Conservation (phyloP, 2,888 invertebrate species). For the Therioaphis trifolii region DNA sequence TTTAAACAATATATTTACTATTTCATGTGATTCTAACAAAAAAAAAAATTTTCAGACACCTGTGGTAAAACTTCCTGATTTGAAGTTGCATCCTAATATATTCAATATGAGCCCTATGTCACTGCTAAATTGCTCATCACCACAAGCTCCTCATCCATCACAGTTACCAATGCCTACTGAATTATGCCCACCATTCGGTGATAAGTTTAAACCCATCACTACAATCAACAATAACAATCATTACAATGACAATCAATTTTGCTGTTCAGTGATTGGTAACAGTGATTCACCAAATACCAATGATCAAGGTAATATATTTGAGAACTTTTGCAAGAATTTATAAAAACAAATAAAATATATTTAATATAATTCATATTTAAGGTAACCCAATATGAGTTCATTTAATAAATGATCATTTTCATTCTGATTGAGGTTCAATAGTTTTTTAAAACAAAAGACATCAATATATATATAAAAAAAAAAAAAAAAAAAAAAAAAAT, state of each 20-base stretch:
- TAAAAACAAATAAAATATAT: neutral
- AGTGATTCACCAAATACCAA: constrained; percentile 2
- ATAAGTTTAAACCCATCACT: constrained; percentile 40
- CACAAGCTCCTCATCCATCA: constrained; percentile 59
- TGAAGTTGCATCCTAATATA: constrained; percentile 64
- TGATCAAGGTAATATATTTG: constrained; percentile 31
- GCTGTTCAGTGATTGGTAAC: constrained; percentile 32
- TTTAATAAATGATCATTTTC: constrained; percentile 24
- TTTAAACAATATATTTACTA: too few relatives aligned
- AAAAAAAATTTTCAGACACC: constrained; percentile 59
- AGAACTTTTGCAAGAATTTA: neutral
- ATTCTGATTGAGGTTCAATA: constrained; percentile 24
- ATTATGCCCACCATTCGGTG: constrained; percentile 50
- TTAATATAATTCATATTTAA: neutral
- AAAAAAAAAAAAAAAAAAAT: neutral
- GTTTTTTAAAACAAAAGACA: constrained; percentile 56
- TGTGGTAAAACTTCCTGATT: constrained; percentile 63
- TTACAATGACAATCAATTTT: constrained; percentile 42
- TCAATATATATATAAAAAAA: constrained; percentile 38
- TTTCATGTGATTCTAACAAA: neutral
- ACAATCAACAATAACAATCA: constrained; percentile 57
- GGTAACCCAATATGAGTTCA: constrained; percentile 22
- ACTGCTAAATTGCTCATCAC: constrained; percentile 31
- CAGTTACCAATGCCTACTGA: constrained; percentile 57
- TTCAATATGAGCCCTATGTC: constrained; percentile 63